Evolutionary conservation across 2,113 vertebrate species (phyloP).

Genomic region (Nesoenas mayeri): DNA sequence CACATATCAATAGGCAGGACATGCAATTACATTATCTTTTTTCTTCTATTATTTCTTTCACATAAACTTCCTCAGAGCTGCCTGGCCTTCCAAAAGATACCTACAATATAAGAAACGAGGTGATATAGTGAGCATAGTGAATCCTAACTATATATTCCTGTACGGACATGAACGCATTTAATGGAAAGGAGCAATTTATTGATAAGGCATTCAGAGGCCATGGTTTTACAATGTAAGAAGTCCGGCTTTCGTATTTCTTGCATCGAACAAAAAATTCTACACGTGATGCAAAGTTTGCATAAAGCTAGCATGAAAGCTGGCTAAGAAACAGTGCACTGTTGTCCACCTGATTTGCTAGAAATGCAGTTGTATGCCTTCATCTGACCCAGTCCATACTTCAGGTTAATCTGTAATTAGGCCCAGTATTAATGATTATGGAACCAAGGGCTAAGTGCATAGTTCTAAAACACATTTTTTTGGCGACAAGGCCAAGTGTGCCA

Average conservation of each 20-base stretch:
- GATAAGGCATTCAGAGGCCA: neutral
- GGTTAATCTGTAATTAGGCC: conserved; percentile 51
- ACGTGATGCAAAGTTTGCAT: neutral
- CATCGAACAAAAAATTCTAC: neutral
- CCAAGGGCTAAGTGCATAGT: conserved; percentile 19
- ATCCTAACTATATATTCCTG: neutral
- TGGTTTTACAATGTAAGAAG: neutral
- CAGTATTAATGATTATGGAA: conserved; percentile 6
- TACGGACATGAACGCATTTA: neutral
- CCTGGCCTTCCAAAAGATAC: neutral
- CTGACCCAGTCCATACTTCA: neutral
- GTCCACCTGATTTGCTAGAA: neutral
- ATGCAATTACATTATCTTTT: neutral
- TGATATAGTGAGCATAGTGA: neutral
- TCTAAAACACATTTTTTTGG: neutral
- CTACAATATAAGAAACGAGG: neutral
- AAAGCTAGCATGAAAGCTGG: neutral
- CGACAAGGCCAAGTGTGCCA: neutral
- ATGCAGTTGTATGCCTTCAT: neutral
- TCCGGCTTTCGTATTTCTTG: neutral
- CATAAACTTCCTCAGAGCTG: neutral
- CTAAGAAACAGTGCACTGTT: neutral
- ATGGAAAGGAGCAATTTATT: neutral
- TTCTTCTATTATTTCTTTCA: neutral
- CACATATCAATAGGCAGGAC: too few relatives aligned